Conservation (phyloP, 2,888 invertebrate genomes). For the Cataglyphis cursor region DNA sequence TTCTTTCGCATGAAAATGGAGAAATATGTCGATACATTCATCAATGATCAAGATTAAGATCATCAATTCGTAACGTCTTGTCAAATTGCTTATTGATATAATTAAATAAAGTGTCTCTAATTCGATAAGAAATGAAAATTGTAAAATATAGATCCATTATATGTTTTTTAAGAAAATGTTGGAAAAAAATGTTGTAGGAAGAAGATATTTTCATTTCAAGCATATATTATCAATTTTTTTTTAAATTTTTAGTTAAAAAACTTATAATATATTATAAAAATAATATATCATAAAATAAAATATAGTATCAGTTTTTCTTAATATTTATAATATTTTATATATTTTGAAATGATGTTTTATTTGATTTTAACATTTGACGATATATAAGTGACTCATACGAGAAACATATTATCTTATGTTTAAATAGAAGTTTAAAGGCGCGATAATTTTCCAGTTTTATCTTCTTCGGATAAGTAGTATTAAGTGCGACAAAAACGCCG, state of each 20-base stretch:
- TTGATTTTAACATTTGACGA: neutral
- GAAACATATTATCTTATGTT: neutral
- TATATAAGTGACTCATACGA: neutral
- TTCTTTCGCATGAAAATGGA: neutral
- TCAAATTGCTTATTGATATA: neutral
- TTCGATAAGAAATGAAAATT: neutral
- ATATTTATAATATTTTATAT: neutral
- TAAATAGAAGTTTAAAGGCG: neutral
- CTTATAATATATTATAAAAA: neutral
- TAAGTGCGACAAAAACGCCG: constrained; percentile 45
- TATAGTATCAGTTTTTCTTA: neutral
- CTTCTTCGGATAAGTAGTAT: constrained; percentile 11
- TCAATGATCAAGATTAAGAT: neutral
- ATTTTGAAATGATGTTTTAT: neutral
- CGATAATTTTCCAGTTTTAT: neutral
- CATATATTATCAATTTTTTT: neutral
- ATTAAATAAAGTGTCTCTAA: neutral
- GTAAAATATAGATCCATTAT: neutral
- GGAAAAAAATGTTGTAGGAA: neutral
- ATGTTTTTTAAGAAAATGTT: neutral
- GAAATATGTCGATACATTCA: neutral
- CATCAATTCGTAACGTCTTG: neutral
- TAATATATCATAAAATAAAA: neutral
- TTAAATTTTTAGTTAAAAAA: neutral
- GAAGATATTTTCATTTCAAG: neutral